Base-by-base conservation (phyloP, 2,113 vertebrate genomes). In the Pelusios castaneus region DNA sequence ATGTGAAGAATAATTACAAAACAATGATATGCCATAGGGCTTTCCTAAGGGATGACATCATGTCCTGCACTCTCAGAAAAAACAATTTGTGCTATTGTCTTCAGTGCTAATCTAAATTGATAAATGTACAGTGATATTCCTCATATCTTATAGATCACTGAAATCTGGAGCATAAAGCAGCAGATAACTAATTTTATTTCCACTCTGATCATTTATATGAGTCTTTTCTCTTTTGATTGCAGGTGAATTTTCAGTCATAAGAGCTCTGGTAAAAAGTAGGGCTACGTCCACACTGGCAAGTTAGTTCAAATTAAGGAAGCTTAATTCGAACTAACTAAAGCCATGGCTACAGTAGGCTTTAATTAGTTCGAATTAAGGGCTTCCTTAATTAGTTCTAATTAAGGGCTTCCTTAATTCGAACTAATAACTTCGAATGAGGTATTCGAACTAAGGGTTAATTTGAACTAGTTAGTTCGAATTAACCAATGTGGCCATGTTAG, bases 1-100 rank as follows among this genome's bases (percentile, higher is more conserved):
- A 38, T 87, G 47, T 94, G 78, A 85, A 92, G 80, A 85, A 43
- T 80, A 80, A 87, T 89, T 76, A 85, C 63, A 77, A 94, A 91
- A 94, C 84, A 70, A 54, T 81, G 34, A 34, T 80, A n/a, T 49
- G 47, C 58, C 47, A 38, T 6, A 83, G 43, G 25, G 51, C 78
- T 86, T 96, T 90, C 75, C 58, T 88, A 87, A 81, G 27, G 91
- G 55, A 54, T 86, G 80, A 43, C 47, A 38, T 93, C 55, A 17
- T 92, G 78, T 80, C 84, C 56, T 51, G 38, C 27, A 29, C 51
- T 70, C 85, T 47, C 70, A 88, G 92, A 10, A 80, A 82, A 77
- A 91, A 77, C 70, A 54, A 80, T 75, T 52, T 60, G 93, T 80
- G 63, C 60, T 45, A n/a, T 52, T 55, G 88, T 92, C 73, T 91